A percentile compares a stretch with the other conserved stretches of the same genome.
Evolutionary conservation across 2,797 vertebrate species (phyloP).

Genomic region (Danio choprae): DNA sequence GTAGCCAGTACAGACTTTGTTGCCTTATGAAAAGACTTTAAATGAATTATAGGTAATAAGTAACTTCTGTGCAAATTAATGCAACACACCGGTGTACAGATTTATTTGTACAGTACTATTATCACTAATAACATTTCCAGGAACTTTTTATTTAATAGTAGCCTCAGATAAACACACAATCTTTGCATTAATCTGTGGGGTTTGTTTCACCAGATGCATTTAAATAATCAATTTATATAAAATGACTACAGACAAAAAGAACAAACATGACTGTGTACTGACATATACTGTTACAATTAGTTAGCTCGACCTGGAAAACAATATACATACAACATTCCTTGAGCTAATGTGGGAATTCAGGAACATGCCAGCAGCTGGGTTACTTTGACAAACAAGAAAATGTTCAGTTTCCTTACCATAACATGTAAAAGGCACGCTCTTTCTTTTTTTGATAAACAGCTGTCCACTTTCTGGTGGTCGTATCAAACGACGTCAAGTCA

Average conservation of each 20-base stretch:
- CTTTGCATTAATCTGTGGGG: background rate
- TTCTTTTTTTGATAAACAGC: background rate
- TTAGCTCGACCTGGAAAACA: background rate
- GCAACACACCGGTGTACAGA: background rate
- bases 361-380: background rate
- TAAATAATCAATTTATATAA: background rate
- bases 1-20: background rate
- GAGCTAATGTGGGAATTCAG: background rate
- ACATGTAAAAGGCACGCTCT: background rate
- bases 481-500: background rate
- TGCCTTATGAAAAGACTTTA: background rate
- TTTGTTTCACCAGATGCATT: background rate
- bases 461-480: background rate
- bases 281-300: background rate
- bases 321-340: no score
- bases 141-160: background rate
- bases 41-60: constrained; percentile 26
- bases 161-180: background rate
- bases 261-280: background rate
- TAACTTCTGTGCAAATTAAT: constrained; percentile 19
- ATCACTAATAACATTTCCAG: background rate
- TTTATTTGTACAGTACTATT: background rate
- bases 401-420: constrained; percentile 15
- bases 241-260: background rate
- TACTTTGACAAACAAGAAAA: constrained; percentile 20